Evolutionary conservation across 2,797 vertebrate genomes (phyloP).

Genomic region (Geranospiza caerulescens): DNA sequence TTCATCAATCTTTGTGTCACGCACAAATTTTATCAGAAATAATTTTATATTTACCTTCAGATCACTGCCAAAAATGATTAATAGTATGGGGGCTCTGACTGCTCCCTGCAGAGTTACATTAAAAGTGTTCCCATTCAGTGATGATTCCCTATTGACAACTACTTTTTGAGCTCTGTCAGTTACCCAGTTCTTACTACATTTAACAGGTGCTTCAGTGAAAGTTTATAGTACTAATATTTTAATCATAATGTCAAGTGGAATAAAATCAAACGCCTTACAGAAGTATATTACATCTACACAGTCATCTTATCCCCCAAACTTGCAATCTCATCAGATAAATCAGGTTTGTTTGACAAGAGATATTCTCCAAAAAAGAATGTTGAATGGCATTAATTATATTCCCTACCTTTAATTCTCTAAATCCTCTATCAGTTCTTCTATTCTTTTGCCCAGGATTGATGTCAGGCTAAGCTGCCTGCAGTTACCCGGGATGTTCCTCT

Average conservation of each 20-base stretch:
- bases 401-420: constrained; percentile 47
- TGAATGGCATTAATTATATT: constrained; percentile 69
- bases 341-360: constrained; percentile 63
- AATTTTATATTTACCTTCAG: constrained; percentile 49
- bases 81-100: constrained; percentile 13
- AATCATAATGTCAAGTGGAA: constrained; percentile 61
- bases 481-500: background rate
- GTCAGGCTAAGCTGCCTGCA: constrained; percentile 20
- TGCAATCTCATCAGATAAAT: constrained; percentile 55
- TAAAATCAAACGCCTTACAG: constrained; percentile 63
- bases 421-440: constrained; percentile 12
- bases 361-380: constrained; percentile 43
- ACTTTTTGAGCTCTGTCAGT: constrained; percentile 60
- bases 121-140: constrained; percentile 30
- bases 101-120: constrained; percentile 30
- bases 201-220: constrained; percentile 25
- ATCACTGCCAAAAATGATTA: constrained; percentile 53
- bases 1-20: constrained; percentile 31
- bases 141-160: constrained; percentile 59
- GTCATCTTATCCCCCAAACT: constrained; percentile 54
- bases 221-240: constrained; percentile 60
- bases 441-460: constrained; percentile 41
- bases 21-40: constrained; percentile 34
- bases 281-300: constrained; percentile 40
- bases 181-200: constrained; percentile 12